Conservation (phyloP, 2,888 invertebrate species). For the Gandaritis pyraliata region DNA sequence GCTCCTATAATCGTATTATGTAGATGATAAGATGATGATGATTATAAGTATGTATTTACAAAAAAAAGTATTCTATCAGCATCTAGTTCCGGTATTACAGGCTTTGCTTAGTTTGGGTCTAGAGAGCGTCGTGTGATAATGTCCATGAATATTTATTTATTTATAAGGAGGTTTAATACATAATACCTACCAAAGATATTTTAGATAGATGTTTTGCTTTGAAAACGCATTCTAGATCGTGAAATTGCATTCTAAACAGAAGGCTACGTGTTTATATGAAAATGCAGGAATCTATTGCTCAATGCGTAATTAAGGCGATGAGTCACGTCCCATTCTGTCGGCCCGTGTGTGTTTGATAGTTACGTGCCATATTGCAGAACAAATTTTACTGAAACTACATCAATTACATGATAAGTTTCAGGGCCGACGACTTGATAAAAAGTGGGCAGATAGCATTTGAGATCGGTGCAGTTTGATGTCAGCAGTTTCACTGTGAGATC, state of each 20-base stretch:
- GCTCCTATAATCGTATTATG: too few species aligned
- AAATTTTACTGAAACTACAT: slow-evolving; percentile 43
- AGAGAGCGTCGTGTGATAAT: too few species aligned
- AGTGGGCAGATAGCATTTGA: too few species aligned
- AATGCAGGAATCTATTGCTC: slow-evolving; percentile 43
- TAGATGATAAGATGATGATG: too few species aligned
- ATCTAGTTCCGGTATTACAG: too few species aligned
- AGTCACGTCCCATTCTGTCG: slow-evolving; percentile 56
- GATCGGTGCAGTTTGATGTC: too few species aligned
- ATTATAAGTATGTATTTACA: too few species aligned
- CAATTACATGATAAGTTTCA: slow-evolving; percentile 35
- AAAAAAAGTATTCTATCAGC: too few species aligned
- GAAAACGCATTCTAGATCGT: slow-evolving; percentile 14
- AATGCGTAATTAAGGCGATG: slow-evolving; percentile 57
- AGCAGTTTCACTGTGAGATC: neutral
- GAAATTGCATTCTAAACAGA: slow-evolving; percentile 27
- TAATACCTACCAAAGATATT: neutral
- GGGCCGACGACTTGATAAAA: slow-evolving; percentile 4
- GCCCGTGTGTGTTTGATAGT: slow-evolving; percentile 48
- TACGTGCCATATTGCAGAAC: slow-evolving; percentile 52
- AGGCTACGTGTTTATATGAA: slow-evolving; percentile 41
- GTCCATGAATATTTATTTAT: too few species aligned
- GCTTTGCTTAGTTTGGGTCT: too few species aligned
- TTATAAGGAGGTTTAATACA: too few species aligned
- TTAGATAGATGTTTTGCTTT: slow-evolving; percentile 9